Conservation (phyloP, 2,888 invertebrate species). For the Limenitis camilla region DNA sequence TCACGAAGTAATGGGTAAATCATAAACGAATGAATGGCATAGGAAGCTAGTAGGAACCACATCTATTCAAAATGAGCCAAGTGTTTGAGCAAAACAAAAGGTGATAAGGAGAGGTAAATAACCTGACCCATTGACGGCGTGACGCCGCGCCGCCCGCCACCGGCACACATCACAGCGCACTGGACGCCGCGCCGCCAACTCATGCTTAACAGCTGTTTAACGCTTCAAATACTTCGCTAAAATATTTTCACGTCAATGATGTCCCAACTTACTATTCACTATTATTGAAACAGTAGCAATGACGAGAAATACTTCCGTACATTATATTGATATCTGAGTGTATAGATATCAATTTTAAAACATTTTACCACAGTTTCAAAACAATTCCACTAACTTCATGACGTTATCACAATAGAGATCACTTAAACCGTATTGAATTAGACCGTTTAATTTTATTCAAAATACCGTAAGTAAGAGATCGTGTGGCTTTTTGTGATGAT, state of each 20-base stretch:
- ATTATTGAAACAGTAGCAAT: conserved; percentile 3
- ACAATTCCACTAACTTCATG: conserved; percentile 7
- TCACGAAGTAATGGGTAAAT: background rate
- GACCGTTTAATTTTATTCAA: conserved; percentile 61
- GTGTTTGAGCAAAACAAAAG: conserved; percentile 72
- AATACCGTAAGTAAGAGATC: conserved; percentile 70
- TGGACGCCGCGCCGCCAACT: conserved; percentile 30
- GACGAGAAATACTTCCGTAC: background rate
- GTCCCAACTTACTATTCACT: conserved; percentile 10
- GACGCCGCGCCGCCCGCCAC: conserved; percentile 44
- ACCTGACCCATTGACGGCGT: conserved; percentile 69
- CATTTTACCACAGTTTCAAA: too few relatives aligned
- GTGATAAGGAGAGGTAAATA: conserved; percentile 73
- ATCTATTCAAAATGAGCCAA: conserved; percentile 45
- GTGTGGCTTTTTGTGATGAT: conserved; percentile 70
- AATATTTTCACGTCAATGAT: conserved; percentile 46
- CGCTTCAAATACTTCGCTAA: conserved; percentile 51
- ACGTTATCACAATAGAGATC: background rate
- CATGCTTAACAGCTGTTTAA: conserved; percentile 53
- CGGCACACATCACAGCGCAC: conserved; percentile 27
- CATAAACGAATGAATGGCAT: conserved; percentile 4
- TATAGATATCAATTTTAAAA: background rate
- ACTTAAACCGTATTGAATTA: conserved; percentile 15
- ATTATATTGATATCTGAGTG: background rate
- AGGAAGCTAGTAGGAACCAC: conserved; percentile 23